Evolutionary conservation across 2,113 vertebrate genomes (phyloP), one percentile per base, ranked within the genome.

Genomic region (Phrynosoma platyrhinos): DNA sequence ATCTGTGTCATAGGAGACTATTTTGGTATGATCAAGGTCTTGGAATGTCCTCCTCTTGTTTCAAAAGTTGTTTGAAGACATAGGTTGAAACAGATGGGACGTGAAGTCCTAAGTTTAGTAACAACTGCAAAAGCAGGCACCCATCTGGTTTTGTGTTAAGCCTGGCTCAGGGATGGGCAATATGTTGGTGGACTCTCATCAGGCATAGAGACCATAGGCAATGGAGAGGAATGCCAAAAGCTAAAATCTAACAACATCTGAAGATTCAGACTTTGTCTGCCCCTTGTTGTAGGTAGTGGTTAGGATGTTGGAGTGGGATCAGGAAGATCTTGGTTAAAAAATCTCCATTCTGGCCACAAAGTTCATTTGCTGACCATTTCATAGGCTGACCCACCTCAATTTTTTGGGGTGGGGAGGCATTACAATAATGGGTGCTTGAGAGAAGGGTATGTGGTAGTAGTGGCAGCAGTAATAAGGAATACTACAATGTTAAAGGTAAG

Each of bases 31-130:
- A 32, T 14, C 18, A 62, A n/a, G 2, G 0, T 25, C 30, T 68
- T 88, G 83, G 79, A 9, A 32, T 71, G 84, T 85, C 53, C 55
- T 23, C 84, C 64, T 72, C 58, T 83, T 69, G 9, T 36, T 77
- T 58, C 23, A 83, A 83, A 83, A 12, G 18, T 75, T 72, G 9
- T 40, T 27, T 3, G 0, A 87, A 1, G 74, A n/a, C 40, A 77
- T 83, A 55, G 53, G 71, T 16, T 25, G 16, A 74, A 55, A 53
- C 27, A 23, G 47, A 23, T 2, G 14, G 30, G 47, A 66, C 0
- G 0, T 47, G 1, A 21, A 88, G 82, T 53, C 14, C 10, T 13
- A 66, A 20, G 12, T 86, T 90, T 88, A 78, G n/a, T 20, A 20
- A 25, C 52, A 78, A 64, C 27, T 53, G 12, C n/a, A 55, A 52